Evolutionary conservation across 2,797 vertebrate species (phyloP).

Genomic region (Gymnodraco acuticeps): DNA sequence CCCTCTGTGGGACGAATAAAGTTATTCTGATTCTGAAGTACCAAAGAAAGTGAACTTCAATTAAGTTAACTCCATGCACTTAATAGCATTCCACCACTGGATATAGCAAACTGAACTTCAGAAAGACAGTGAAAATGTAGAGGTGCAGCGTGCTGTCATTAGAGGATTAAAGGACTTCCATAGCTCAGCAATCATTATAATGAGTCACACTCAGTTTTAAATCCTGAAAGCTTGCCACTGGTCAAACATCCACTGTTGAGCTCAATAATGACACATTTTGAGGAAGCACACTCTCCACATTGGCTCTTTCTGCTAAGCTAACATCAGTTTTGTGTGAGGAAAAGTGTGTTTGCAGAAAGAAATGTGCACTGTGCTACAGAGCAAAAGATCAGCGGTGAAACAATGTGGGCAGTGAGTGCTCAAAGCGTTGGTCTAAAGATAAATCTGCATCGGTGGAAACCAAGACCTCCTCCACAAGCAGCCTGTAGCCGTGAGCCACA

Average conservation of each 20-base stretch:
- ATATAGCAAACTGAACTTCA: no score
- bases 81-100: no score
- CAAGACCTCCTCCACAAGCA: constrained; percentile 42
- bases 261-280: neutral
- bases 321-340: neutral
- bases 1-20: no score
- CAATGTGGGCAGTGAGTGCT: constrained; percentile 36
- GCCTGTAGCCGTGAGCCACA: constrained; percentile 29
- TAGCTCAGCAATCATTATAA: neutral
- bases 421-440: constrained; percentile 40
- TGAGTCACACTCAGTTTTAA: neutral
- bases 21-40: no score
- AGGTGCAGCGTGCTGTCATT: no score
- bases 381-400: constrained; percentile 25
- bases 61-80: no score
- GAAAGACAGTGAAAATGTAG: no score
- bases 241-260: neutral
- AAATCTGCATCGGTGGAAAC: constrained; percentile 22
- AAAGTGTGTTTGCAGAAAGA: neutral
- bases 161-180: neutral
- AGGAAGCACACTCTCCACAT: neutral
- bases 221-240: neutral
- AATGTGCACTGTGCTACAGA: constrained; percentile 1
- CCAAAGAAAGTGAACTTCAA: no score
- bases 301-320: neutral